Evolutionary conservation across 2,888 invertebrate genomes (phyloP), one percentile per base, ranked within the genome.

Genomic region (Alloplasta piceator): DNA sequence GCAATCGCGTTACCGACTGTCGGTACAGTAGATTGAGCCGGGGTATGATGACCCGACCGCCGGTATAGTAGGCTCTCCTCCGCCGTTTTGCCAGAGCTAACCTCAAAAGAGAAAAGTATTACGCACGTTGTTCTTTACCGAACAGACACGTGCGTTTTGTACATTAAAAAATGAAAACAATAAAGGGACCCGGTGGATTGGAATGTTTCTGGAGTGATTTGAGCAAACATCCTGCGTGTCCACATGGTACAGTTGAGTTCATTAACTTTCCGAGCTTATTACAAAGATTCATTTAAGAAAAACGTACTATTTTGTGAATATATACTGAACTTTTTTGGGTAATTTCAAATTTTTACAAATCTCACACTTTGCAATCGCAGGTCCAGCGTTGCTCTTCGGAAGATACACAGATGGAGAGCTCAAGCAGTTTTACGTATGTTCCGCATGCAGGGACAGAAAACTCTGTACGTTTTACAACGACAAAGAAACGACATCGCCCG

Each of bases 391-490:
- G 74, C 91, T 96, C 56, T 96, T 96, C 93, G 94, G 94, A 16
- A 91, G 92, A 56, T 77, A 86, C 58, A 77, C 87, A 0, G 85
- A 92, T 61, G 92, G 92, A 2, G 93, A 93, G 83, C 93, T 93
- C 71, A 93, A 94, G 50, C 93, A 93, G 84, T 98, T 95, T 92
- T 98, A 94, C 92, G 96, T 96, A 0, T 98, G 98, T 91, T 95
- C 98, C 0, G 96, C 97, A 0, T 97, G 96, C 90, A 94, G 98
- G 74, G 96, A 97, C 88, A 94, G 95, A 82, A 96, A 96, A 88
- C 94, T 95, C 7, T 98, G 98, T 88, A 93, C 94, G 3, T 96
- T 97, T 89, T 96, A 95, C 86, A 93, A 96, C 88, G 93, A 93
- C 77, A 93, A 94, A 84, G 93, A 93, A 74, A 81, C 84, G 41